These are phyloP conservation scores for Ageneiosus marmoratus DNA, from an alignment of 2,113 vertebrate genomes.

Conservation along the genomic window DNA sequence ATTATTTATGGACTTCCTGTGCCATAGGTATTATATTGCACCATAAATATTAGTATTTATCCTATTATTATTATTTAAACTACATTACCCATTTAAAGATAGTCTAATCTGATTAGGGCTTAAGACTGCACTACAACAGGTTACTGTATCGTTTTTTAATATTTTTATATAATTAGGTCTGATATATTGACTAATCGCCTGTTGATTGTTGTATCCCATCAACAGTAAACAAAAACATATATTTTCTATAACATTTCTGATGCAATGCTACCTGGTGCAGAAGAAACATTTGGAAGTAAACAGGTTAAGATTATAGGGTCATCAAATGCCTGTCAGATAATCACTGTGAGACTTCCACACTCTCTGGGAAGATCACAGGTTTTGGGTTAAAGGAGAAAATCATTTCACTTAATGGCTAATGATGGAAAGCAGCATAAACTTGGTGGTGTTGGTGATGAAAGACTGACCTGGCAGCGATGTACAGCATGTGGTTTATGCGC, in stretches of 20 bases:
- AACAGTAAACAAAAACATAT: not conserved
- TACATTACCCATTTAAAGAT: too few species aligned
- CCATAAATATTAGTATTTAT: too few species aligned
- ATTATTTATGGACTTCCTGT: too few species aligned
- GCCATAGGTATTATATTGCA: too few species aligned
- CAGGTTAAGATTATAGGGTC: not conserved
- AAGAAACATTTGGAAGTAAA: not conserved
- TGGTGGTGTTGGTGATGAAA: constrained; percentile 15
- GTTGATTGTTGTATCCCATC: not conserved
- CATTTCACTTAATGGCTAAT: not conserved
- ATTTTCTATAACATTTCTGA: not conserved
- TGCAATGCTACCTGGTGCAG: not conserved
- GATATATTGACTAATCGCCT: not conserved
- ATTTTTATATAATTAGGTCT: not conserved
- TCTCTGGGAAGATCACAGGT: not conserved
- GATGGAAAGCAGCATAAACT: not conserved
- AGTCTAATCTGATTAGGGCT: too few species aligned
- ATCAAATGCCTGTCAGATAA: not conserved
- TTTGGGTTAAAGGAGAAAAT: not conserved
- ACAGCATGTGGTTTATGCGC: constrained; percentile 85
- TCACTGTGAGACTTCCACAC: not conserved
- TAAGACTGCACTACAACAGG: not conserved
- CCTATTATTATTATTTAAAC: too few species aligned
- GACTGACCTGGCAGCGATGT: constrained; percentile 88
- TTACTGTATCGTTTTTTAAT: not conserved